Evolutionary conservation across 2,113 vertebrate species (phyloP), one percentile per base, ranked within the genome.

Genomic region (Elephantulus edwardii): DNA sequence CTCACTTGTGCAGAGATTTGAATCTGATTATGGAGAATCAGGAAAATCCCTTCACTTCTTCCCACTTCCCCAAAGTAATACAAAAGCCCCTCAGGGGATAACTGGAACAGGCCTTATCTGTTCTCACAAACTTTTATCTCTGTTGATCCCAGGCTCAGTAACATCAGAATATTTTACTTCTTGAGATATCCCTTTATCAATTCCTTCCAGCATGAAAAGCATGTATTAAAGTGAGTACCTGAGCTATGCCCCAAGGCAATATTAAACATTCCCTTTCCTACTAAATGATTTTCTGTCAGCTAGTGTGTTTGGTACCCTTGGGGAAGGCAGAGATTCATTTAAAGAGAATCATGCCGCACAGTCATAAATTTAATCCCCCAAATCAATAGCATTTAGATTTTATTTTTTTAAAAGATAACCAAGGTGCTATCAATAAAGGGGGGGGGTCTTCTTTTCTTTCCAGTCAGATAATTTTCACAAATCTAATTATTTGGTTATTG

Each of bases 271-370:
- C 95, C 93, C 93, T 96, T 97, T 97, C 96, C 96, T 93, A 75
- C 88, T 94, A 97, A 98, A 97, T 94, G 97, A 98, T 98, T 98
- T 98, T 96, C 98, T 97, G 97, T 97, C 98, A 97, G 81, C 86
- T 44, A 60, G 82, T 60, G 54, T 93, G 90, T 96, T 96, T 95
- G 87, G 77, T 84, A 97, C 93, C 89, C 94, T 91, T 95, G 95
- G 94, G 91, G 97, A 95, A 89, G 76, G 88, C 93, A 95, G 93
- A 90, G 94, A 94, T 97, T 97, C 96, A 92, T 97, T 97, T 97
- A 91, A 96, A 97, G 97, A 97, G 95, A 98, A 97, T 97, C 96
- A 97, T 80, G 48, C 95, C 97, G 83, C 87, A 92, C 77, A 90
- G 92, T 96, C 95, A 97, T 97, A 97, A 97, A 98, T 98, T 97